A percentile compares a stretch with the other conserved stretches of the same genome.
Conservation (phyloP, 2,888 invertebrate species). For the Lobophora halterata region DNA sequence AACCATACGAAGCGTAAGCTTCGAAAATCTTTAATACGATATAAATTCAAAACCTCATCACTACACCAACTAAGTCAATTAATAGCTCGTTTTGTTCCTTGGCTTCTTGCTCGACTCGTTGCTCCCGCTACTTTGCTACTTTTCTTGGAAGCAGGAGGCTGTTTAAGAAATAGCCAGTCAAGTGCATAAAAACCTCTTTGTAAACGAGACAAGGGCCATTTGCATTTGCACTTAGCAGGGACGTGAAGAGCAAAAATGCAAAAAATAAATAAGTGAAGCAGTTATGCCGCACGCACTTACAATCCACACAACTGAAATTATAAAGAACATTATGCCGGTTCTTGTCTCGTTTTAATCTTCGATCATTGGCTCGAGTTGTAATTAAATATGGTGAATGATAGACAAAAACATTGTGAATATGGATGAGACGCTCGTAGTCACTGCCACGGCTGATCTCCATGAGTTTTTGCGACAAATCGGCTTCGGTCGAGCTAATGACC, state of each 20-base stretch:
- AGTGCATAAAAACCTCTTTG: constrained; percentile 67
- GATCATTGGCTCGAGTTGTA: constrained; percentile 1
- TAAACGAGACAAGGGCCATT: constrained; percentile 69
- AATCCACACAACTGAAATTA: constrained; percentile 9
- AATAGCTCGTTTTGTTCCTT: constrained; percentile 14
- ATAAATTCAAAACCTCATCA: constrained; percentile 2
- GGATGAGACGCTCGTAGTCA: constrained; percentile 16
- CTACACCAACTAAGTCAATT: constrained; percentile 15
- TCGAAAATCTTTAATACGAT: constrained; percentile 9
- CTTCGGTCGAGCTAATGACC: background rate
- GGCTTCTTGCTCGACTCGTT: constrained; percentile 28
- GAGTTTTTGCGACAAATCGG: constrained; percentile 4
- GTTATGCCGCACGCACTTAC: constrained; percentile 45
- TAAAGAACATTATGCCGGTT: constrained; percentile 6
- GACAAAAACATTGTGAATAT: constrained; percentile 19
- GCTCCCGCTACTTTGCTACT: constrained; percentile 32
- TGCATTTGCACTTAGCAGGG: constrained; percentile 68
- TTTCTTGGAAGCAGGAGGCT: constrained; percentile 46
- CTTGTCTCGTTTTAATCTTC: constrained; percentile 4
- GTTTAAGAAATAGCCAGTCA: constrained; percentile 57
- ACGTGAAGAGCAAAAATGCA: constrained; percentile 54
- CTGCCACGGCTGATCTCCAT: constrained; percentile 9
- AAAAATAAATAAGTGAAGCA: constrained; percentile 54
- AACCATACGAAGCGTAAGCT: constrained; percentile 9
- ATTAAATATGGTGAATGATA: constrained; percentile 5